Base-by-base conservation (phyloP, 2,888 invertebrate species). In the Thyatira batis region DNA sequence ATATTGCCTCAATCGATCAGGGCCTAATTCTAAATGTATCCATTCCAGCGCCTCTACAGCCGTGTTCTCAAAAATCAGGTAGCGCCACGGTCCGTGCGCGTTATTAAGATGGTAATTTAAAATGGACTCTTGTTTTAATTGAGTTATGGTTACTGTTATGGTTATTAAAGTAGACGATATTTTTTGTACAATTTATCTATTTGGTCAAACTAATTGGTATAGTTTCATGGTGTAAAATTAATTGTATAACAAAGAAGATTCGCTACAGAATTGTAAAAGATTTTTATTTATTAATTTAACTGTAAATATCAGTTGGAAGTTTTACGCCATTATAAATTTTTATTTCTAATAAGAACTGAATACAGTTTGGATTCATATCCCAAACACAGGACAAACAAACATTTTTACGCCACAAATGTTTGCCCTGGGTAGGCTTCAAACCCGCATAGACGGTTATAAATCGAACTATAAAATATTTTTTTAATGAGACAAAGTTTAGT, bases 121-220 rank as follows among this genome's bases (percentile, higher is more conserved):
- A 87, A 82, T 73, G 70, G 70, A 72, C 74, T 76, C 82, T 85
- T 80, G 82, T 87, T 90, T 87, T 88, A 89, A 90, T 90, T 88
- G 85, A 88, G 90, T 89, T 90, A 88, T 75, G 83, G 74, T 63
- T 72, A 74, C 69, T 77, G 84, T 77, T 83, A 80, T 76, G 80
- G 76, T 70, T 82, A 76, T 84, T 84, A 82, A 60, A 73, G 58
- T 67, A 65, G 64, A 65, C 72, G 63, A 69, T 73, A 70, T 72
- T 71, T 71, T 57, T 51, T 64, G 58, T 57, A 56, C 58, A 58
- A 51, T 13, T 25, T 46, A 13, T 25, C 46, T 46, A 25, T 48
- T 48, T 48, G 39, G 39, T 48, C 27, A 27, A 20, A 9, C 20
- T 48, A 13, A 27, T 48, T 13, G 20, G 48, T 48, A 27, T 13